These are phyloP conservation scores for Acinonyx jubatus DNA, from an alignment of 2,113 vertebrate genomes.

Conservation along the genomic window DNA sequence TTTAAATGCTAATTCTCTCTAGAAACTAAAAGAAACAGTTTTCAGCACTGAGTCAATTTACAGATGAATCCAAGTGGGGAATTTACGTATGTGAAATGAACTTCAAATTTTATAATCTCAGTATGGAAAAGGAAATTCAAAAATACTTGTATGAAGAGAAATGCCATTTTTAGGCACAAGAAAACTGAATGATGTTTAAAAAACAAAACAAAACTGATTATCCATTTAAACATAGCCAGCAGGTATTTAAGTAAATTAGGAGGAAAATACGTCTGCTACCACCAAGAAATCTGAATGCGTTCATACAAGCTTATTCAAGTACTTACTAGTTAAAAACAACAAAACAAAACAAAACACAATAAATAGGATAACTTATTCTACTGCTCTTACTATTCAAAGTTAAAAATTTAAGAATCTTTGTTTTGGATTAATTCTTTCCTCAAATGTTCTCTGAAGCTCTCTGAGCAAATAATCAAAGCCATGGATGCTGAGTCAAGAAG, in stretches of 20 bases:
- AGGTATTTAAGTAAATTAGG: conserved; percentile 39
- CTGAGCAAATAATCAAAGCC: conserved; percentile 58
- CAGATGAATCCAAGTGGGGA: conserved; percentile 41
- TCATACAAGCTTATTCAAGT: conserved; percentile 57
- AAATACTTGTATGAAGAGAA: conserved; percentile 72
- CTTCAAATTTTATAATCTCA: conserved; percentile 50
- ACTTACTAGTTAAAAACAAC: background rate
- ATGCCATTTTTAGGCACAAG: conserved; percentile 67
- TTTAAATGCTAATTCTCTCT: conserved; percentile 49
- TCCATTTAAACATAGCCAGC: conserved; percentile 52
- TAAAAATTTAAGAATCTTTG: conserved; percentile 65
- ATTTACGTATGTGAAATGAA: conserved; percentile 61
- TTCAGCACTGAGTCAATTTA: conserved; percentile 38
- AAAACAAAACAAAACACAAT: background rate
- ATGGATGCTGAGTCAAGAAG: conserved; percentile 81
- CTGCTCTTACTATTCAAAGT: conserved; percentile 34
- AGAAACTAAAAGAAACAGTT: background rate
- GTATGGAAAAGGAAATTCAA: conserved; percentile 46
- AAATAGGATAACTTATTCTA: conserved; percentile 15
- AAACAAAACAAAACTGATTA: conserved; percentile 46
- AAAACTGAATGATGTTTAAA: conserved; percentile 44
- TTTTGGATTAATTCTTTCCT: conserved; percentile 51
- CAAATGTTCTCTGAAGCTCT: conserved; percentile 40
- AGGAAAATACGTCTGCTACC: conserved; percentile 28
- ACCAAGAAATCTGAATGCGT: conserved; percentile 54